Evolutionary conservation across 2,888 invertebrate genomes (phyloP).

Genomic region (Onchidella celtica): DNA sequence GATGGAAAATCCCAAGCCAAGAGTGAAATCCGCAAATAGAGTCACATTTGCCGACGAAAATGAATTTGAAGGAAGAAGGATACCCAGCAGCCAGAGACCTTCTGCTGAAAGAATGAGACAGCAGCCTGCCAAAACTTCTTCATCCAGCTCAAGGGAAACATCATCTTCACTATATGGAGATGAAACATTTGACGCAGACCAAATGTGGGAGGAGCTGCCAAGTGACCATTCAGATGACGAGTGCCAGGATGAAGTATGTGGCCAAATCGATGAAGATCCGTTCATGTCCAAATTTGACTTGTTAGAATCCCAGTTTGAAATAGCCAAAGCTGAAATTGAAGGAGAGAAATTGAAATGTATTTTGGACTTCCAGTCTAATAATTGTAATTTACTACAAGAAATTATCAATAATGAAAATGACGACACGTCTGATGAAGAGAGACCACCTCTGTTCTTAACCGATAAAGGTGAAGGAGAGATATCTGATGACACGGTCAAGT

Average conservation of each 20-base stretch:
- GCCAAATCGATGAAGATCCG: neutral
- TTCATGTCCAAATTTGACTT: constrained; percentile 24
- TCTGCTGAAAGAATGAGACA: neutral
- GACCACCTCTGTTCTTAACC: too few relatives aligned
- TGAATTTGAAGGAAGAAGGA: neutral
- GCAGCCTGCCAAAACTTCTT: neutral
- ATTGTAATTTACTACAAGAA: neutral
- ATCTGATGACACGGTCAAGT: too few relatives aligned
- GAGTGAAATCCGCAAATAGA: constrained; percentile 5
- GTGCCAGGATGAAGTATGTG: neutral
- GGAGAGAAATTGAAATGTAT: neutral
- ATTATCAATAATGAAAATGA: neutral
- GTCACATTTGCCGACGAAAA: constrained; percentile 20
- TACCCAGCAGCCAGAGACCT: neutral
- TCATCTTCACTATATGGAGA: neutral
- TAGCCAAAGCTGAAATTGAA: neutral
- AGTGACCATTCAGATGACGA: constrained; percentile 21
- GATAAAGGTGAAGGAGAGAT: too few relatives aligned
- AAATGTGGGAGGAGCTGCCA: constrained; percentile 28
- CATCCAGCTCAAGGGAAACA: neutral
- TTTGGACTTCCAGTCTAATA: neutral
- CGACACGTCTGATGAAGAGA: too few relatives aligned
- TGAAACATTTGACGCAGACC: neutral
- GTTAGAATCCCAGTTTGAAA: constrained; percentile 2
- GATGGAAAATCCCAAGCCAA: neutral